Evolutionary conservation across 2,888 invertebrate genomes (phyloP).

Genomic region (Auanema sp.): DNA sequence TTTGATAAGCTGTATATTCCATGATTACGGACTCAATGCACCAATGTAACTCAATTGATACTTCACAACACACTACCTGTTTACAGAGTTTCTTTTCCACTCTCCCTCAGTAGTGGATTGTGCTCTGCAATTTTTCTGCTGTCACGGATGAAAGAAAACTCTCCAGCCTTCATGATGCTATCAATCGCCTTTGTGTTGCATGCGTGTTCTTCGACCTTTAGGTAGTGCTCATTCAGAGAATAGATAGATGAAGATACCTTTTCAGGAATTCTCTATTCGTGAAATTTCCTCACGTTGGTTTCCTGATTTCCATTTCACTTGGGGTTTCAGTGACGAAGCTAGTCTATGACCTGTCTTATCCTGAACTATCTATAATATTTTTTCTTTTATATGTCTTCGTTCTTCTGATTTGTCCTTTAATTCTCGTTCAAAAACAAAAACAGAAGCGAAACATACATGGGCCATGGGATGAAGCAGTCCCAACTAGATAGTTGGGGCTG

Average conservation of each 20-base stretch:
- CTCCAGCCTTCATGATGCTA: slow-evolving; percentile 86
- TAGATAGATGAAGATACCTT: slow-evolving; percentile 1
- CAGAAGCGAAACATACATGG: slow-evolving; percentile 82
- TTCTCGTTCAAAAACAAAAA: slow-evolving; percentile 66
- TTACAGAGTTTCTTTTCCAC: slow-evolving; percentile 80
- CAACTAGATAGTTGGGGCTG: slow-evolving; percentile 12
- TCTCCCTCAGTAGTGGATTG: slow-evolving; percentile 90
- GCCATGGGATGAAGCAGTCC: slow-evolving; percentile 90
- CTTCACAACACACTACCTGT: too few relatives aligned
- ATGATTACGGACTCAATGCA: slow-evolving; percentile 85
- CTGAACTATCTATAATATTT: slow-evolving; percentile 30
- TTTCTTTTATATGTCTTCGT: slow-evolving; percentile 61
- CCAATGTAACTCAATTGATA: slow-evolving; percentile 69
- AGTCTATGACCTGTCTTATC: slow-evolving; percentile 11
- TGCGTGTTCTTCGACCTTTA: slow-evolving; percentile 33
- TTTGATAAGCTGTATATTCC: slow-evolving; percentile 83
- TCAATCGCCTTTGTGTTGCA: slow-evolving; percentile 78
- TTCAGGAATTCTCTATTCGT: slow-evolving; percentile 28
- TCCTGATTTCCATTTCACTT: too few relatives aligned
- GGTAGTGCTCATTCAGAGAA: slow-evolving; percentile 10
- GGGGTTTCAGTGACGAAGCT: too few relatives aligned
- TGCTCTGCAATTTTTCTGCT: slow-evolving; percentile 93
- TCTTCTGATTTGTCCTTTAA: slow-evolving; percentile 66
- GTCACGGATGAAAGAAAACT: slow-evolving; percentile 82
- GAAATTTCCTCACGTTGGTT: slow-evolving; percentile 31